Conservation (phyloP, 2,113 vertebrate genomes). For the Typhlomys cinereus region DNA sequence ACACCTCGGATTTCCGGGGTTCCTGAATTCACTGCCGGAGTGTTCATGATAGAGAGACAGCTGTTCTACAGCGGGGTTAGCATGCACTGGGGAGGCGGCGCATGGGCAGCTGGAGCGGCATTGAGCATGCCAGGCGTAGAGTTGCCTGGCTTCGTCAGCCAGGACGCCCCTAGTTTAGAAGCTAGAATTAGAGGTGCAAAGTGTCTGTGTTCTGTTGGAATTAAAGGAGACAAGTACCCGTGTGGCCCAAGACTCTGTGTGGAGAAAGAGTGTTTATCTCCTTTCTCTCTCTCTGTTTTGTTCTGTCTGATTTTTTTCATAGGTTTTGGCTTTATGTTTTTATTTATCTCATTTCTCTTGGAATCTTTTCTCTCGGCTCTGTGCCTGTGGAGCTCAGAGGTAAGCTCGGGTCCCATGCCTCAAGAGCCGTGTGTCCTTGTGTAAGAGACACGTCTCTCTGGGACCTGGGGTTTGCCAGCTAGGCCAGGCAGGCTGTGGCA, state of each 20-base stretch:
- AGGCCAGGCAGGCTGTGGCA: too few relatives aligned
- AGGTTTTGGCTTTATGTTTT: not conserved
- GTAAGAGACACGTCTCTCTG: too few relatives aligned
- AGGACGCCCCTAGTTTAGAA: not conserved
- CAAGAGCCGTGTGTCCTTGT: too few relatives aligned
- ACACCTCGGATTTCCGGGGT: not conserved
- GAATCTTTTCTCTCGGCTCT: too few relatives aligned
- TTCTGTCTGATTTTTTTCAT: not conserved
- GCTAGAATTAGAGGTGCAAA: not conserved
- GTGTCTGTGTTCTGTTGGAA: not conserved
- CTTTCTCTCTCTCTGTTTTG: not conserved
- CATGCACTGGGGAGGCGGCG: not conserved
- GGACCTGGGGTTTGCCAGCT: too few relatives aligned
- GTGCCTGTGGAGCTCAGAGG: not conserved
- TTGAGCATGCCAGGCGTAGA: not conserved
- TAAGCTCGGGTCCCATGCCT: not conserved
- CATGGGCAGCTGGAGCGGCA: not conserved
- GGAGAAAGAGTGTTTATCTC: not conserved
- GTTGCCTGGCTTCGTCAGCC: not conserved
- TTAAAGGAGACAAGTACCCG: too few relatives aligned
- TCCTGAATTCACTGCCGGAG: not conserved
- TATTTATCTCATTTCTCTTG: too few relatives aligned
- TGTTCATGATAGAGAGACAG: not conserved
- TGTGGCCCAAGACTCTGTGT: not conserved
- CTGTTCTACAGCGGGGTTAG: conserved; percentile 27